Percentiles rank a stretch among this genome's conserved stretches.
Evolutionary conservation across 2,113 vertebrate species (phyloP).

Genomic region (Struthidea cinerea): DNA sequence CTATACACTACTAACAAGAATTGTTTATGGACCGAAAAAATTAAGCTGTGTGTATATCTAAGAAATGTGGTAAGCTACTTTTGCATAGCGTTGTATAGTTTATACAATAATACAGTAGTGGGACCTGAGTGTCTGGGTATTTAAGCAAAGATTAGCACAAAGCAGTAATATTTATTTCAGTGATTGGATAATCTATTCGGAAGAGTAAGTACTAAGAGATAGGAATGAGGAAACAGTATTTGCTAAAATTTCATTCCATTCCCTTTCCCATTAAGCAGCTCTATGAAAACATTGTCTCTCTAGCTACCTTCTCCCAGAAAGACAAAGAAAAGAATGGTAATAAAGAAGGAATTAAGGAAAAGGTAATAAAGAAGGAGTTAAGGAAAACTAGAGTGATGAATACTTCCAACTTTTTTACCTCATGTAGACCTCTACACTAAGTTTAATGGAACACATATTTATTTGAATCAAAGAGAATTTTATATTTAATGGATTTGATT

Average conservation of each 20-base stretch:
- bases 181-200: background rate
- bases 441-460: conserved; percentile 20
- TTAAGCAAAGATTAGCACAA: background rate
- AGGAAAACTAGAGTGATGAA: conserved; percentile 5
- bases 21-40: background rate
- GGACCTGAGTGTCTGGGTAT: background rate
- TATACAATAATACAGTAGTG: background rate
- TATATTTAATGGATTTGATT: conserved; percentile 24
- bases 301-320: background rate
- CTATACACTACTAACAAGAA: background rate
- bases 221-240: background rate
- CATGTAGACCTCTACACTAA: background rate
- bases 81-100: background rate
- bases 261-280: background rate
- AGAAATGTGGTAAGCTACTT: background rate
- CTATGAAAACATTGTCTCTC: background rate
- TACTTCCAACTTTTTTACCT: background rate
- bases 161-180: background rate
- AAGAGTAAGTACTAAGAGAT: background rate
- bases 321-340: background rate
- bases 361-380: conserved; percentile 51
- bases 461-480: conserved; percentile 16
- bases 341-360: conserved; percentile 52
- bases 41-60: background rate
- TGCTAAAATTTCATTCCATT: background rate